Conservation (phyloP, 2,888 invertebrate genomes). For the Idaea dimidiata region DNA sequence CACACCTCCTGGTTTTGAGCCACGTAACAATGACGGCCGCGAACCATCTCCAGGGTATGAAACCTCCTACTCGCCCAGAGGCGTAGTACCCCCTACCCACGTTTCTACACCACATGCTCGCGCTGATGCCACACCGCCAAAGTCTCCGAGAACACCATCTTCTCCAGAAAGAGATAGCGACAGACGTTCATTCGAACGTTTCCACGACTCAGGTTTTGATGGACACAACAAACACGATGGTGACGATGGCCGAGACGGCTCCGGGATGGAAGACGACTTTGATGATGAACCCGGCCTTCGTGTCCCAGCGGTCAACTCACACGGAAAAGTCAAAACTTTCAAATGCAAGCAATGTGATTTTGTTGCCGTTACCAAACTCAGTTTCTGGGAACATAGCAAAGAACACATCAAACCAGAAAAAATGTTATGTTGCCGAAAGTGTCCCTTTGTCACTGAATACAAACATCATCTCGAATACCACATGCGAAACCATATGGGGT, state of each 20-base stretch:
- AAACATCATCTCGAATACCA: slow-evolving; percentile 99
- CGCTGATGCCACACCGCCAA: slow-evolving; percentile 68
- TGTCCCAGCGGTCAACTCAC: slow-evolving; percentile 85
- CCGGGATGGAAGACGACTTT: slow-evolving; percentile 72
- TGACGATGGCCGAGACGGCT: slow-evolving; percentile 73
- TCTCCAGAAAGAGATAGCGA: slow-evolving; percentile 60
- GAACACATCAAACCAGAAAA: slow-evolving; percentile 97
- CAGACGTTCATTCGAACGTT: slow-evolving; percentile 63
- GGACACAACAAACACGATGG: slow-evolving; percentile 56
- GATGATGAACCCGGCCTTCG: slow-evolving; percentile 82
- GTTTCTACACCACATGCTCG: slow-evolving; percentile 63
- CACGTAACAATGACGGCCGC: slow-evolving; percentile 53
- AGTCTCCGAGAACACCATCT: slow-evolving; percentile 64
- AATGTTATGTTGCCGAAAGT: slow-evolving; percentile 92
- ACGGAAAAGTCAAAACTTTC: slow-evolving; percentile 93
- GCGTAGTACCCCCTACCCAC: slow-evolving; percentile 54
- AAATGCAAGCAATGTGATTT: slow-evolving; percentile 96
- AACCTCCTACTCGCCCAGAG: slow-evolving; percentile 58
- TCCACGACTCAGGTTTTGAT: slow-evolving; percentile 77
- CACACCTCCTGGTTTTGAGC: slow-evolving; percentile 82
- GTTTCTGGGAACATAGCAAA: slow-evolving; percentile 96
- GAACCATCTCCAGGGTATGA: slow-evolving; percentile 61
- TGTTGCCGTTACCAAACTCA: slow-evolving; percentile 91
- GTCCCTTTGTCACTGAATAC: slow-evolving; percentile 98
- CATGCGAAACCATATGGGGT: slow-evolving; percentile 95